A percentile compares a stretch with the other conserved stretches of the same genome.
phyloP scores from a whole-genome alignment of 2,797 vertebrate genomes.

The Aotus griseimembra region DNA sequence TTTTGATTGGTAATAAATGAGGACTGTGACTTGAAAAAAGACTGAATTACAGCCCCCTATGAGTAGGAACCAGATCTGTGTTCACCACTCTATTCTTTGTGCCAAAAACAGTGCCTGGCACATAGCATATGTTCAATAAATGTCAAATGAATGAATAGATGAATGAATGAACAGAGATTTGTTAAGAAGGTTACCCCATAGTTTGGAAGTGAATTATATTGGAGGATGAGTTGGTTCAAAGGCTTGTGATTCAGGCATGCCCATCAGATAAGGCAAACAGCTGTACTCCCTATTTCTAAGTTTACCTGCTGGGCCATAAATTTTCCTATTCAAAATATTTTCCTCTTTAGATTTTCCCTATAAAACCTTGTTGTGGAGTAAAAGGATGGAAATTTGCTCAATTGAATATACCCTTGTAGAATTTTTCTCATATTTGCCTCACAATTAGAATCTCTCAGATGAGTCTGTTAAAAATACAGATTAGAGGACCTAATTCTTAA shows the following conservation, averaged over 20 bases:
- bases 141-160: background rate
- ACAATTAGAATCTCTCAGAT: background rate
- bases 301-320: background rate
- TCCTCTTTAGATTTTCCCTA: background rate
- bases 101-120: background rate
- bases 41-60: background rate
- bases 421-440: background rate
- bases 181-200: background rate
- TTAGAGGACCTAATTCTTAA: background rate
- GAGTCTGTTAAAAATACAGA: background rate
- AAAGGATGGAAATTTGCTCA: background rate
- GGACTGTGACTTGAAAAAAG: background rate
- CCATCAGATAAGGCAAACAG: background rate
- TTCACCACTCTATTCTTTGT: background rate
- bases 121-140: background rate
- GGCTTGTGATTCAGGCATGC: background rate
- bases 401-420: background rate
- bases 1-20: background rate
- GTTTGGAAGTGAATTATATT: background rate
- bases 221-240: background rate
- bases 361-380: background rate
- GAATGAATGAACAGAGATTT: background rate
- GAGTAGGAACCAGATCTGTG: background rate
- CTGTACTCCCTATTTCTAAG: constrained; percentile 3
- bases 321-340: background rate